Evolutionary conservation across 2,113 vertebrate genomes (phyloP).

Genomic region (Myotis brandtii): DNA sequence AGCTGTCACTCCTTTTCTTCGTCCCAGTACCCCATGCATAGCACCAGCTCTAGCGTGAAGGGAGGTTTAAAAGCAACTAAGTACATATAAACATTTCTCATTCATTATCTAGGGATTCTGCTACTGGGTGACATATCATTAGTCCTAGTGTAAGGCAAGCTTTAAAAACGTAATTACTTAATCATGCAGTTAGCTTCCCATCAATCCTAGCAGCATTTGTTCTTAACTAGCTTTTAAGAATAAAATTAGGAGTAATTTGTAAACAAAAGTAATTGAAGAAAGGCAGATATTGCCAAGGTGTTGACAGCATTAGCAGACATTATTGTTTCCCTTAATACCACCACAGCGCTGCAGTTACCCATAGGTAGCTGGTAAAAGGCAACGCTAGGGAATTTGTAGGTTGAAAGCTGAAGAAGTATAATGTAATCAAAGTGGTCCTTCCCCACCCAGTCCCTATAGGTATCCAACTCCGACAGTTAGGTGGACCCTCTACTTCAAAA

Average conservation of each 20-base stretch:
- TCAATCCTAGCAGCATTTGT: constrained; percentile 88
- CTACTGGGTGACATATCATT: constrained; percentile 88
- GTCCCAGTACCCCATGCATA: constrained; percentile 25
- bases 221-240: constrained; percentile 91
- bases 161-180: constrained; percentile 91
- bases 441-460: fast-evolving
- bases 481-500: neutral
- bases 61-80: constrained; percentile 82
- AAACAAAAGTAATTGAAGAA: constrained; percentile 90
- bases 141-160: constrained; percentile 87
- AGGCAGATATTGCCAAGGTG: constrained; percentile 89
- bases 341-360: constrained; percentile 65
- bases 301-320: constrained; percentile 84
- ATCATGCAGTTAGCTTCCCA: constrained; percentile 89
- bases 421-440: neutral
- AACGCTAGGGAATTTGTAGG: neutral
- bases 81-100: constrained; percentile 87
- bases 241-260: constrained; percentile 91
- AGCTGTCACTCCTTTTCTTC: constrained; percentile 75
- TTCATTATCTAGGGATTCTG: constrained; percentile 86
- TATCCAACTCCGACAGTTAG: neutral
- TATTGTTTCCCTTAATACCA: constrained; percentile 79
- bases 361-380: constrained; percentile 70
- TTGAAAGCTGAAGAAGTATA: neutral
- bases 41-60: constrained; percentile 75